These are phyloP conservation scores for Ridgeia piscesae DNA, from an alignment of 1,140 invertebrate genomes.

Conservation along the genomic window DNA sequence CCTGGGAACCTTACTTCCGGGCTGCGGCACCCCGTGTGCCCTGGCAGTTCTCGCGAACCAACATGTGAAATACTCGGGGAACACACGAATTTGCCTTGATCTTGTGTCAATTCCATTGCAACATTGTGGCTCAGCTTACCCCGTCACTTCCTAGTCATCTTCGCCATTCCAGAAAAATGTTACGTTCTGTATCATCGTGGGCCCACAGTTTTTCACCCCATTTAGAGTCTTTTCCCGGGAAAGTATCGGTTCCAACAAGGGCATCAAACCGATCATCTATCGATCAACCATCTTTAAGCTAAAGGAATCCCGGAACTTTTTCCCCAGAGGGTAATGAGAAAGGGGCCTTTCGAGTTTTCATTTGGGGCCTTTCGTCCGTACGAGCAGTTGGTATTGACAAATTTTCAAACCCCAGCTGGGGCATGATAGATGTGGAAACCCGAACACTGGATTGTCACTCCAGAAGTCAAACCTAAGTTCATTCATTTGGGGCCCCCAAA, in stretches of 20 bases:
- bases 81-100: background rate
- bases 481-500: background rate
- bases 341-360: background rate
- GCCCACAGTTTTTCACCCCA: slow-evolving; percentile 55
- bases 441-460: background rate
- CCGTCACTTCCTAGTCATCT: background rate
- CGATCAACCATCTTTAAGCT: slow-evolving; percentile 37
- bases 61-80: background rate
- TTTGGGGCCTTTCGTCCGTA: background rate
- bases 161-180: background rate
- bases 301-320: slow-evolving; percentile 14
- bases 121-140: background rate
- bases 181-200: slow-evolving; percentile 24
- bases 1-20: background rate
- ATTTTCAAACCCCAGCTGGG: background rate
- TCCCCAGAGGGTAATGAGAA: background rate
- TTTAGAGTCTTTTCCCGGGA: slow-evolving; percentile 57
- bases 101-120: background rate
- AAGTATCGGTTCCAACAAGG: slow-evolving; percentile 46
- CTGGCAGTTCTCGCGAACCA: background rate
- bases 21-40: background rate
- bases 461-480: background rate
- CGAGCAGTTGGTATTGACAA: background rate
- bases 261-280: slow-evolving; percentile 38
- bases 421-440: background rate